These are phyloP conservation scores for Salvelinus sp. DNA, from an alignment of 2,113 vertebrate species.

Conservation along the genomic window DNA sequence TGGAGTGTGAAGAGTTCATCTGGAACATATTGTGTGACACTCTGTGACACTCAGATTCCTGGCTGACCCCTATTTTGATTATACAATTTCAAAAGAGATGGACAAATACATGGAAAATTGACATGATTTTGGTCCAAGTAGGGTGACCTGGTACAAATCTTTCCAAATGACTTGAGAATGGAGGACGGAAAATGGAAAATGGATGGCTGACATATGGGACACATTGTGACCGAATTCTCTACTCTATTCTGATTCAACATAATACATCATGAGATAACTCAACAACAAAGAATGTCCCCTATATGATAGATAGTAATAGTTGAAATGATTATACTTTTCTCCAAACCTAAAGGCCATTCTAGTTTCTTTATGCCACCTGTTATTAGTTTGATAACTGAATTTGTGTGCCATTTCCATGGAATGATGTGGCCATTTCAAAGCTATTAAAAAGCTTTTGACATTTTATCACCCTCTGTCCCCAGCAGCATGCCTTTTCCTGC, in stretches of 20 bases:
- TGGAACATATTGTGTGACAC: too few relatives aligned
- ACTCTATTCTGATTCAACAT: constrained; percentile 16
- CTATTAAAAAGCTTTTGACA: constrained; percentile 25
- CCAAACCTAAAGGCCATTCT: background rate
- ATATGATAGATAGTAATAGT: constrained; percentile 14
- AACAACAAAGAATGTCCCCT: constrained; percentile 6
- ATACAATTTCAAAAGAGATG: background rate
- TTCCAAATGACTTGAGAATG: constrained; percentile 19
- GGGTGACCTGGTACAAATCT: constrained; percentile 34
- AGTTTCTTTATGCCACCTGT: constrained; percentile 2
- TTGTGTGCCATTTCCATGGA: constrained; percentile 14
- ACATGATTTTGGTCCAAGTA: constrained; percentile 21
- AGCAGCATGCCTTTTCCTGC: background rate
- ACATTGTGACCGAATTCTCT: constrained; percentile 39
- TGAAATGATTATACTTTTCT: background rate
- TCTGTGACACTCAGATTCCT: too few relatives aligned
- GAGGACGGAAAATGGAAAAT: constrained; percentile 48
- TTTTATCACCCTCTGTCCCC: constrained; percentile 16
- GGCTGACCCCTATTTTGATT: too few relatives aligned
- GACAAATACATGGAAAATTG: constrained; percentile 3
- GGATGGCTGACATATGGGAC: constrained; percentile 27
- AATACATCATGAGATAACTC: background rate
- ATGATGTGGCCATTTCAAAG: constrained; percentile 25
- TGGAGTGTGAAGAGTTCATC: too few relatives aligned
- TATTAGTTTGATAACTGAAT: constrained; percentile 12